Evolutionary conservation across 2,888 invertebrate genomes (phyloP), one percentile per base, ranked within the genome.

Genomic region (Metallyticus violacea): DNA sequence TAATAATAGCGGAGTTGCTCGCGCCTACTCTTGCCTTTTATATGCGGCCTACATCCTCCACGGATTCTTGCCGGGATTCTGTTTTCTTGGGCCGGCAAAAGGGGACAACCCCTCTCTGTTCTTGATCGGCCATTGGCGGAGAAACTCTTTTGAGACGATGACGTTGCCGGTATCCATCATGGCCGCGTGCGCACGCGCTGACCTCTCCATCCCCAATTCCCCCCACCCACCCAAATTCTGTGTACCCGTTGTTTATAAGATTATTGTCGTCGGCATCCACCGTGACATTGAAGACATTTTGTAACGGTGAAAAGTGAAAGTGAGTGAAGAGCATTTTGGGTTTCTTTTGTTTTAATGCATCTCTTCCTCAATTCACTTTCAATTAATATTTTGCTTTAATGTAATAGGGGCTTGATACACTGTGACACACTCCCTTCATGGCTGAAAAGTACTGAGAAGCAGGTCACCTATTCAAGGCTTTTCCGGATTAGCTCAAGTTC

Each of bases 81-180:
- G 81, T 78, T 85, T 85, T 85, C 85, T 82, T 87, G 29, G 78
- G 84, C 86, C 79, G 78, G 83, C 86, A 78, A 86, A 40, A 83
- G 88, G 86, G 88, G 88, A 86, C 88, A 86, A 85, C 86, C 87
- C 87, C 86, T 81, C 87, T 86, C 86, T 40, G 28, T 80, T 82
- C 79, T 62, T 83, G 86, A 86, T 86, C 86, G 77, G 83, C 85
- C 87, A 86, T 87, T 86, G 88, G 87, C 82, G 85, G 86, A 87
- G 85, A 86, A 86, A 86, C 82, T 81, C 85, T 78, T 83, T n/a
- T 62, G 29, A 87, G 86, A 27, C 30, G 79, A 80, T 85, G 86
- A 85, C 86, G 86, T 84, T 77, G 78, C 6, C 62, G 26, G 6
- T 22, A 77, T 78, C 80, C 86, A 86, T 87, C 85, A 86, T 87